A percentile compares a stretch with the other conserved stretches of the same genome.
phyloP scores from a whole-genome alignment of 2,797 vertebrate species.

The Acanthornis magna region DNA sequence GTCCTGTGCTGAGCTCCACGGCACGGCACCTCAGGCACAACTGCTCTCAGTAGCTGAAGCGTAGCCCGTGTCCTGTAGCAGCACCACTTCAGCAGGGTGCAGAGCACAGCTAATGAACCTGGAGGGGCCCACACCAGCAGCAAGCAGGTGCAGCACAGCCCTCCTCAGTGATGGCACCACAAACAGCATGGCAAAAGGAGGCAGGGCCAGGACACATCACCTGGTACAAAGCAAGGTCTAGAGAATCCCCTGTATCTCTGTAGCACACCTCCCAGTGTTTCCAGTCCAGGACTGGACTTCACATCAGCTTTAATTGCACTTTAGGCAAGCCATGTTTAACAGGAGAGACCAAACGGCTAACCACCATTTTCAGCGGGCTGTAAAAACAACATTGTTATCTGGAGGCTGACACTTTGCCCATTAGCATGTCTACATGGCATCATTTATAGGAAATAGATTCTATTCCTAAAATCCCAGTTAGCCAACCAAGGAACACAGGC shows the following conservation, averaged over 20 bases:
- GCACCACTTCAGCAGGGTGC: not conserved
- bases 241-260: not conserved
- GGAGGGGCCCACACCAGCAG: not conserved
- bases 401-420: not conserved
- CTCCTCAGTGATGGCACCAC: not conserved
- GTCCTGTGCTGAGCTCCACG: fast-evolving
- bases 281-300: not conserved
- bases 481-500: not conserved
- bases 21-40: not conserved
- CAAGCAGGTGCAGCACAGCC: not conserved
- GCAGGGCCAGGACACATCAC: not conserved
- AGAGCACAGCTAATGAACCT: not conserved
- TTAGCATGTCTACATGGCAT: not conserved
- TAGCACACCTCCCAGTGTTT: not conserved
- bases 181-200: not conserved
- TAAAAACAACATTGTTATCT: not conserved
- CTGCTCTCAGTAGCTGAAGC: not conserved
- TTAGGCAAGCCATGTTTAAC: not conserved
- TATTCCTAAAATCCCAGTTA: not conserved
- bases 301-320: not conserved
- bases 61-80: not conserved
- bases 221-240: not conserved
- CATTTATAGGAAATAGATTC: not conserved
- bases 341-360: not conserved
- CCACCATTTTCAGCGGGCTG: not conserved